Base-by-base conservation (phyloP, 2,113 vertebrate species). In the Axis porcinus region DNA sequence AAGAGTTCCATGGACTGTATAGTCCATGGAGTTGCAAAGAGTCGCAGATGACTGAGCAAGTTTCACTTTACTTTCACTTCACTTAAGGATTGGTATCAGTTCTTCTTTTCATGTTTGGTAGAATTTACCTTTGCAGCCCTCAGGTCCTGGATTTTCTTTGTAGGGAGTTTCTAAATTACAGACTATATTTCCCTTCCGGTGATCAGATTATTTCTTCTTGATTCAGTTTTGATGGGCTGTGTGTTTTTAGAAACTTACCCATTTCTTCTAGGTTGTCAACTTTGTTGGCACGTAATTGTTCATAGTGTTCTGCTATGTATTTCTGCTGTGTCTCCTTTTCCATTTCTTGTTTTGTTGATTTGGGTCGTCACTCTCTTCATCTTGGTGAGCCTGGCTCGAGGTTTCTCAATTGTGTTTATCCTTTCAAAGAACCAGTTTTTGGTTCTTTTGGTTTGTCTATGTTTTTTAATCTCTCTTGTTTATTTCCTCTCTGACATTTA, bases 11-110 rank as follows among this genome's bases (percentile, higher is more conserved):
- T 5, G 64, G 4, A 5, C 8, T 19, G 1, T 19, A 10, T 2
- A 67, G 64, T 12, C 64, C n/a, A 6, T 12, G n/a, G n/a, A 1
- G 19, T 3, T 23, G 9, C n/a, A n/a, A 4, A 70, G 19, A 36
- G 67, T 23, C 10, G 0, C 1, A 70, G n/a, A 23, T 0, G 19
- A 23, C 19, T 40, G 67, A 40, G n/a, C 10, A 0, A 0, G n/a
- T 70, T 40, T 13, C n/a, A 12, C 19, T 70, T 40, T 1, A 6
- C n/a, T 70, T 12, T 70, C 67, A 23, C 19, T 70, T 70, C n/a
- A 13, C n/a, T 40, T 40, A 40, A 70, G n/a, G n/a, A 12, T 3
- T 17, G 28, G 45, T 12, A 11, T 81, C 45, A 52, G 45, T 81
- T 50, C 45, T 81, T 47, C 43, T 16, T 47, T 45, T 70, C 10